Base-by-base conservation (phyloP, 2,888 invertebrate species). In the Heliconius ethilla region DNA sequence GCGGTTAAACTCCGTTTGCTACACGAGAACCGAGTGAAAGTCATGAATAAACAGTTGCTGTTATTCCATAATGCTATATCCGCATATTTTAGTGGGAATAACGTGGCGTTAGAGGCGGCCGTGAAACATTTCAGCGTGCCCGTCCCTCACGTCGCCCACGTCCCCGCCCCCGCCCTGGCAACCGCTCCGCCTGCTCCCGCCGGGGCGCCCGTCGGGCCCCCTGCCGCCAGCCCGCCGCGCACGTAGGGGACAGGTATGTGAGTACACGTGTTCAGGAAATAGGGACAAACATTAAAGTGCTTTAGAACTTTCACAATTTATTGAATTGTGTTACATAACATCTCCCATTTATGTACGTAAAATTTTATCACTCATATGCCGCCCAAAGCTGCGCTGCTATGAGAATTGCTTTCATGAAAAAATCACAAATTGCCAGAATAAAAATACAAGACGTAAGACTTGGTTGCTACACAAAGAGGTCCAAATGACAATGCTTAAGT, bases 11-110 rank as follows among this genome's bases (percentile, higher is more conserved):
- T 99, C 91, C 97, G 98, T 91, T 98, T 99, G 92, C 95, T 99
- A 85, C 99, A 99, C 93, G 99, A 99, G 95, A 99, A 99, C 94
- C 96, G 98, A 98, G 97, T 99, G 86, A 99, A 99, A 94, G 99
- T 99, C 84, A 99, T 99, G 99, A 99, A 99, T 94, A 99, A 99
- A 90, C 99, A 99, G 90, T 95, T 99, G 82, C 95, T 99, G 77
- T 94, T 99, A 84, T 98, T 99, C 92, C 99, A 99, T 94, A 99
- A 99, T 93, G 99, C 99, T 2, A 97, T 99, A 79, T 97, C 99
- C 55, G 99, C 99, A 11, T 99, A 99, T 94, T 99, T 99, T 94
- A 98, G 98, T 86, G 99, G 99, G 76, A 99, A 99, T 95, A 98
- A 98, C 89, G 96, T 97, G 81, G 98, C 98, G 80, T 94, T 99